Evolutionary conservation across 2,797 vertebrate genomes (phyloP).

Genomic region (Emydoidea blandingii): DNA sequence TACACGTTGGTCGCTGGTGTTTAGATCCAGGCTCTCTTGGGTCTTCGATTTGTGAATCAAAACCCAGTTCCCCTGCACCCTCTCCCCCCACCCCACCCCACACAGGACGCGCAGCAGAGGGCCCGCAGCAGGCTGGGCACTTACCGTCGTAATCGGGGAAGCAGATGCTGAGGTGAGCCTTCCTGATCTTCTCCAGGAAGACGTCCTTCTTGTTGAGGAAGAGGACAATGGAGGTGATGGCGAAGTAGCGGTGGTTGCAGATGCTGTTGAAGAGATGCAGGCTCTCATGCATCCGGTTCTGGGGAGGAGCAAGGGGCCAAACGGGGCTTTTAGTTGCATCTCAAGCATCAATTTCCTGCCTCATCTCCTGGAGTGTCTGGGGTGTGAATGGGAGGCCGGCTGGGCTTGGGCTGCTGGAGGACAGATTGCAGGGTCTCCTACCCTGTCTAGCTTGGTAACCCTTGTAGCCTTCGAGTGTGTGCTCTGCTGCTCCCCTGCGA

Average conservation of each 20-base stretch:
- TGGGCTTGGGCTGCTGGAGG: not conserved
- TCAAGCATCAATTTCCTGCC: no score
- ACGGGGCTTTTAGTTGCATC: no score
- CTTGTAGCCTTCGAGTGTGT: not conserved
- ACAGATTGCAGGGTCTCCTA: not conserved
- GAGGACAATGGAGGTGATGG: slow-evolving; percentile 95
- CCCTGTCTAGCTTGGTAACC: not conserved
- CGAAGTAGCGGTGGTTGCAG: slow-evolving; percentile 98
- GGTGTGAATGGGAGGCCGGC: not conserved
- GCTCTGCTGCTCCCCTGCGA: not conserved
- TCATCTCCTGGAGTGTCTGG: not conserved
- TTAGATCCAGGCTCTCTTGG: no score
- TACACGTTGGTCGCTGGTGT: no score
- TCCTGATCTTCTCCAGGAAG: slow-evolving; percentile 97
- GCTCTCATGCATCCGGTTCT: slow-evolving; percentile 99
- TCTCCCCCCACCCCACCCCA: no score
- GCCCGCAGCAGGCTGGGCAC: not conserved
- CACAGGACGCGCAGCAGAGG: no score
- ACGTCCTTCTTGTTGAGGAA: slow-evolving; percentile 99
- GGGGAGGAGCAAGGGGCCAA: not conserved
- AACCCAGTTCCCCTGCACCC: no score
- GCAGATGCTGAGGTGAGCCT: slow-evolving; percentile 98
- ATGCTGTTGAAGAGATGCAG: slow-evolving; percentile 99
- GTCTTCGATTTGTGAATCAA: no score
- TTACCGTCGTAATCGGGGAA: slow-evolving; percentile 98